Evolutionary conservation across 2,888 invertebrate genomes (phyloP).

Genomic region (Acleris sparsana): DNA sequence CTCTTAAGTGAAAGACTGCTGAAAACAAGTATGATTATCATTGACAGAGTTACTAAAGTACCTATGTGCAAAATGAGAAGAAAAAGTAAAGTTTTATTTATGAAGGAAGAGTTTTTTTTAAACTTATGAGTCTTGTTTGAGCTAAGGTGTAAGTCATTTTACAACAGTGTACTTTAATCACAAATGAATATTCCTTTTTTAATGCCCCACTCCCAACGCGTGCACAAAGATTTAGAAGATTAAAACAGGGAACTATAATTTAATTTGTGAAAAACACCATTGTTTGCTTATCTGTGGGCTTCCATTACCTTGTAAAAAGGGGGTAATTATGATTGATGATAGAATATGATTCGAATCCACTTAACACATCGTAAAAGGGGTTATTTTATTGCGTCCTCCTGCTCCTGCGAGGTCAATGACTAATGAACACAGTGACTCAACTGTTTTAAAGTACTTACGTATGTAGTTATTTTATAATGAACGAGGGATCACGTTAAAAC

Average conservation of each 20-base stretch:
- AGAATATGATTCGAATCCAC: constrained; percentile 79
- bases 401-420: constrained; percentile 74
- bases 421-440: constrained; percentile 75
- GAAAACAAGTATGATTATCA: constrained; percentile 51
- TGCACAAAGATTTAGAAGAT: constrained; percentile 7
- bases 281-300: constrained; percentile 40
- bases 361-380: constrained; percentile 80
- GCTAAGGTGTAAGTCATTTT: constrained; percentile 14
- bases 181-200: constrained; percentile 8
- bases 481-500: constrained; percentile 43
- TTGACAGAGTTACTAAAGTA: not conserved
- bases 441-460: constrained; percentile 56
- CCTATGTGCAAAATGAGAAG: too few species aligned
- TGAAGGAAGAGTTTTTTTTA: not conserved
- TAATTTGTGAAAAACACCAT: constrained; percentile 37
- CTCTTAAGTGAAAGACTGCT: constrained; percentile 60
- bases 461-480: constrained; percentile 56
- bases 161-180: constrained; percentile 5
- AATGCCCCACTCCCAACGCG: not conserved
- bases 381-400: constrained; percentile 77
- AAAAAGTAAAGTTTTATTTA: too few species aligned
- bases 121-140: not conserved
- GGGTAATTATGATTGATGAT: constrained; percentile 80
- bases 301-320: constrained; percentile 48
- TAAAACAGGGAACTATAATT: constrained; percentile 27